These are phyloP conservation scores for Dendrocopos noguchii DNA, from an alignment of 2,113 vertebrate genomes.

Conservation along the genomic window DNA sequence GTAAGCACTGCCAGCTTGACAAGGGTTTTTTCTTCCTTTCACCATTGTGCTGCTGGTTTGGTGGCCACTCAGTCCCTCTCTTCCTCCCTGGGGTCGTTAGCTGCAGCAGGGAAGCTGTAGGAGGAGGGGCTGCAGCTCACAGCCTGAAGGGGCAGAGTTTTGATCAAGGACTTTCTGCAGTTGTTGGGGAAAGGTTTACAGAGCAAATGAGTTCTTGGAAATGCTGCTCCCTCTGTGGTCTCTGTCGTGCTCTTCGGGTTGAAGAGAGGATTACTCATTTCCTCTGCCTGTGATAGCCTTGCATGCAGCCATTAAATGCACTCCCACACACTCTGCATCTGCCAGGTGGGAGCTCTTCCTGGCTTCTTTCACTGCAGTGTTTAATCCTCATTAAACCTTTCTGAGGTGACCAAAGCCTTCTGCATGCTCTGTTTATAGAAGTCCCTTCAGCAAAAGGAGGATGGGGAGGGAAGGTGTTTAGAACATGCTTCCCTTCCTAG, in stretches of 20 bases:
- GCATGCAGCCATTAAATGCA: not conserved
- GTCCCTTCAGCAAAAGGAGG: not conserved
- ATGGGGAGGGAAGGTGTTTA: not conserved
- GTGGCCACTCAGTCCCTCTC: not conserved
- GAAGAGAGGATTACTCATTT: constrained; percentile 30
- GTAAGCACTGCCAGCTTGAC: not conserved
- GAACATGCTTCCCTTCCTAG: not conserved
- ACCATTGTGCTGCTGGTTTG: not conserved
- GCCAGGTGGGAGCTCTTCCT: constrained; percentile 12
- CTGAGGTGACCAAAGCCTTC: not conserved
- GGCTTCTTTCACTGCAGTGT: not conserved
- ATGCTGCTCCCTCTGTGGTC: not conserved
- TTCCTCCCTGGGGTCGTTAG: fast-evolving
- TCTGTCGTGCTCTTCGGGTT: not conserved
- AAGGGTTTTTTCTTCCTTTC: not conserved
- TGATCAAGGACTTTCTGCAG: not conserved
- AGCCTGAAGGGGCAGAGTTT: not conserved
- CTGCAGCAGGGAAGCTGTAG: not conserved
- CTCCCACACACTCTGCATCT: not conserved
- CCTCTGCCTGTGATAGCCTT: not conserved
- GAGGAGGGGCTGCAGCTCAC: not conserved
- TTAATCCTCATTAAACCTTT: not conserved
- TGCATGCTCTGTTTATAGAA: not conserved
- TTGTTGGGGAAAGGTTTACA: not conserved
- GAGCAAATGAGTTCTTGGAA: constrained; percentile 38